These are phyloP conservation scores for Hyaena hyaena DNA, from an alignment of 2,113 vertebrate species.

Conservation along the genomic window DNA sequence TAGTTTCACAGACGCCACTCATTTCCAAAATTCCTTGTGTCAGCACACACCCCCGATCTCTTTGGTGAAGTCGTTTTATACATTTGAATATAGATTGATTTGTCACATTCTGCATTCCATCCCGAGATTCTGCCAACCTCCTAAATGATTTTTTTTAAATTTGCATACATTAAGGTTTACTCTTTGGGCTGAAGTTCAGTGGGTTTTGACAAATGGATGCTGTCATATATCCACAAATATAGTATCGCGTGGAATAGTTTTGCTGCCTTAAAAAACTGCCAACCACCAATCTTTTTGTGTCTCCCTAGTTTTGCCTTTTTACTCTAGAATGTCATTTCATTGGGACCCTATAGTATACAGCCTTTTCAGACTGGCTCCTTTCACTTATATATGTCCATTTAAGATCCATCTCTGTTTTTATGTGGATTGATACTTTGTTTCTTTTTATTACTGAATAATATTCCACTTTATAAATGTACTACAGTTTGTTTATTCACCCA, in stretches of 20 bases:
- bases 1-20: background rate
- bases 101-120: background rate
- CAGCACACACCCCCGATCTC: background rate
- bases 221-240: background rate
- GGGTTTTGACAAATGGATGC: background rate
- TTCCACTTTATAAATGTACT: background rate
- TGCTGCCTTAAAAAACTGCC: background rate
- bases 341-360: background rate
- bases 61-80: background rate
- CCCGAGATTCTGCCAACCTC: background rate
- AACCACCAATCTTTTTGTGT: background rate
- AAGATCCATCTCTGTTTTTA: background rate
- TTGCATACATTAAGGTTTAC: background rate
- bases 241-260: background rate
- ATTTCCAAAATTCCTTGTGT: background rate
- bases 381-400: background rate
- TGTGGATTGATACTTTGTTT: background rate
- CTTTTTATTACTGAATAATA: background rate
- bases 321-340: background rate
- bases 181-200: background rate
- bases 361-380: background rate
- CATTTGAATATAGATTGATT: background rate
- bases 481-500: background rate
- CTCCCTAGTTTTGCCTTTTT: background rate
- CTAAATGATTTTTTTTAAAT: background rate